Evolutionary conservation across 2,888 invertebrate genomes (phyloP).

Genomic region (Drosophila pseudotalamancana): DNA sequence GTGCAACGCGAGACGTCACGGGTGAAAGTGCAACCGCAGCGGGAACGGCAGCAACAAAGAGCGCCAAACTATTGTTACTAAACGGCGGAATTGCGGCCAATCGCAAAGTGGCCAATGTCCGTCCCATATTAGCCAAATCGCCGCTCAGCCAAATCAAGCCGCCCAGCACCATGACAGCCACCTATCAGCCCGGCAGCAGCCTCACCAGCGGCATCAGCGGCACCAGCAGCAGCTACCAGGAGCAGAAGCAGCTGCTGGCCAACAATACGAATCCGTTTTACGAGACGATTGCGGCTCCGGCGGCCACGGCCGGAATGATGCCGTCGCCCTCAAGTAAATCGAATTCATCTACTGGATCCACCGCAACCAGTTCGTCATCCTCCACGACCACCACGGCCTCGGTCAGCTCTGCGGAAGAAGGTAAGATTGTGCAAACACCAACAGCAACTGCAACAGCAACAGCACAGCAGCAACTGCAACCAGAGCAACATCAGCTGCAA

Average conservation of each 20-base stretch:
- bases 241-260: conserved; percentile 74
- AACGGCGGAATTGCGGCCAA: conserved; percentile 77
- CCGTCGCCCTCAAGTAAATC: conserved; percentile 82
- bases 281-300: conserved; percentile 61
- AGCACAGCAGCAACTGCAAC: conserved; percentile 41
- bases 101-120: conserved; percentile 82
- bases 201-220: too few relatives aligned
- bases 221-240: conserved; percentile 54
- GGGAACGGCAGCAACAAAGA: conserved; percentile 39
- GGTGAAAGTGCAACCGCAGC: conserved; percentile 68
- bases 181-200: conserved; percentile 46
- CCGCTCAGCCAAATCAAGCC: conserved; percentile 49
- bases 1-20: conserved; percentile 56
- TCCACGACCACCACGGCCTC: conserved; percentile 69
- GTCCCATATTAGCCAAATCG: conserved; percentile 79
- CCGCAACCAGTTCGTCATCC: conserved; percentile 74
- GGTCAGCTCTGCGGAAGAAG: conserved; percentile 77
- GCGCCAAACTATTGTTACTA: conserved; percentile 70
- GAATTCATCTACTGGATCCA: conserved; percentile 80
- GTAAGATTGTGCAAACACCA: conserved; percentile 67
- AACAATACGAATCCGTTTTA: conserved; percentile 81
- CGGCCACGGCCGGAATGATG: conserved; percentile 64
- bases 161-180: conserved; percentile 18
- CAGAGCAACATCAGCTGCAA: conserved; percentile 12
- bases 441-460: conserved; percentile 61